Evolutionary conservation across 2,797 vertebrate species (phyloP).

Genomic region (Schizopygopsis pylzovi): DNA sequence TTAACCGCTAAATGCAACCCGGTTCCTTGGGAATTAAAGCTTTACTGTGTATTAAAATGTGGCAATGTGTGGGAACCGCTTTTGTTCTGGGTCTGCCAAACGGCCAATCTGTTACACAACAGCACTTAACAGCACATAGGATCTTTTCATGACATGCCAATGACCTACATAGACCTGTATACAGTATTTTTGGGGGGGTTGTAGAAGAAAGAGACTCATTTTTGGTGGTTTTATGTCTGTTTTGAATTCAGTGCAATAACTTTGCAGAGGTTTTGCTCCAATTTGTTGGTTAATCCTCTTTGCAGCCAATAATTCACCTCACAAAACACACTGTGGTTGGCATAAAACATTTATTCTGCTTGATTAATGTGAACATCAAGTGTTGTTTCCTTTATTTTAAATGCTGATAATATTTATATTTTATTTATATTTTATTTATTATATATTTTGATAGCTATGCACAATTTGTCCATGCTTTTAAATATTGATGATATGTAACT

Average conservation of each 20-base stretch:
- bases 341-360: too few species aligned
- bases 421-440: not conserved
- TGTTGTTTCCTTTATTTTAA: too few species aligned
- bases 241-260: not conserved
- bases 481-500: too few species aligned
- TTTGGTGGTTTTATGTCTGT: not conserved
- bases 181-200: not conserved
- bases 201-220: not conserved
- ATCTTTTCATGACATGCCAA: constrained; percentile 13
- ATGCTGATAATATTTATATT: too few species aligned
- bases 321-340: not conserved
- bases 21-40: not conserved
- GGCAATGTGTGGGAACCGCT: not conserved
- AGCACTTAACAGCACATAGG: not conserved
- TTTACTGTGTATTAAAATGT: not conserved
- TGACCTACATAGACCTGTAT: not conserved
- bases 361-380: too few species aligned
- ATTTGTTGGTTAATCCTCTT: not conserved
- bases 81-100: not conserved
- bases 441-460: too few species aligned
- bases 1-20: not conserved
- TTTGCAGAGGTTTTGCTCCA: not conserved
- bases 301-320: not conserved
- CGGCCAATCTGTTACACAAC: constrained; percentile 8
- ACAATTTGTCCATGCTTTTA: too few species aligned